Base-by-base conservation (phyloP, 2,797 vertebrate genomes). In the Characodon lateralis region DNA sequence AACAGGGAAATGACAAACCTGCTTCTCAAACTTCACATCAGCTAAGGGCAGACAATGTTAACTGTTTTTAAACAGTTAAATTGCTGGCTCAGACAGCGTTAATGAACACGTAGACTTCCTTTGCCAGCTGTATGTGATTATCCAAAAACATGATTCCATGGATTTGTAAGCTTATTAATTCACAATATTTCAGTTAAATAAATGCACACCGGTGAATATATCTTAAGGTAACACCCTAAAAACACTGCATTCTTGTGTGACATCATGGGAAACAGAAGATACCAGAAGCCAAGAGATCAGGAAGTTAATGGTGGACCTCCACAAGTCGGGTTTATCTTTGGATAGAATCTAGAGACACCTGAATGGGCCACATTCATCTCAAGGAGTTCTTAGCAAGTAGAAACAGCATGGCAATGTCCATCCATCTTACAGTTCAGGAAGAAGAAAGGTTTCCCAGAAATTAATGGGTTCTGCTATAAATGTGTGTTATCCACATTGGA, bases 1-100 rank as follows among this genome's bases (percentile, higher is more conserved):
- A 93, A 87, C 75, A 79, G 31, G 76, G 73, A 91, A 90, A 84
- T 79, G 70, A 86, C 81, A 88, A 78, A 89, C 73, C 77, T 74
- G 20, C 73, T 76, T 83, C 83, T 82, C 65, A 79, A 50, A 22
- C 79, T 78, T 63, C 51, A 77, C 69, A 78, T 89, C 73, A 80
- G 80, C 56, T 56, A 48, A 77, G 76, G 48, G 7, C 16, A 78
- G 31, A 46, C 56, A 74, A 26, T 1, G 66, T 72, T 69, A 76
- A 83, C 43, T 69, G 73, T 41, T 65, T 71, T 35, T n/a, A 9
- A 78, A 75, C 65, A 10, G 68, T 26, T 65, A n/a, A 71, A 71
- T 31, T 77, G 41, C 43, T 18, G 48, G 72, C 16, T 72, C 13
- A 28, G 35, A 63, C 26, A 41, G 73, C 41, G 53, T 78, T 77